phyloP scores from a whole-genome alignment of 2,113 vertebrate species.

The Corythaeola cristata region DNA sequence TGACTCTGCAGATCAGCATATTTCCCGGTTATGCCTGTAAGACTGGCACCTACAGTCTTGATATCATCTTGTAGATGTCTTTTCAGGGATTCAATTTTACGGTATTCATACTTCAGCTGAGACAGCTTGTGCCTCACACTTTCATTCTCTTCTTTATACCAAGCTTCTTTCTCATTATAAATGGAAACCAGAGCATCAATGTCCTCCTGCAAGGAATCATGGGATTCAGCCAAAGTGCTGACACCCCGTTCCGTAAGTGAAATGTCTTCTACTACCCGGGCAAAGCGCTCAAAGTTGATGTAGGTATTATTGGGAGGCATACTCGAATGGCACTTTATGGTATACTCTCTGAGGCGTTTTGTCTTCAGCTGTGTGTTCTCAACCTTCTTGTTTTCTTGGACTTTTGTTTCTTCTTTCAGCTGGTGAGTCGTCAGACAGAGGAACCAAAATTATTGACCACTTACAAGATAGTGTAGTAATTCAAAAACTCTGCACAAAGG shows the following conservation, averaged over 20 bases:
- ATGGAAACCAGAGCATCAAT: conserved; percentile 85
- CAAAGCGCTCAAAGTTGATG: conserved; percentile 86
- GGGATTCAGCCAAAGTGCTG: conserved; percentile 65
- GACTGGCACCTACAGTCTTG: conserved; percentile 53
- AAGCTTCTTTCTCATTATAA: conserved; percentile 86
- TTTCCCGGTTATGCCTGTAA: conserved; percentile 71
- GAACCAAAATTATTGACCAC: conserved; percentile 74
- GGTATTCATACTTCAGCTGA: conserved; percentile 82
- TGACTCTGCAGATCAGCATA: conserved; percentile 77
- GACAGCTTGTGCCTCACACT: conserved; percentile 80
- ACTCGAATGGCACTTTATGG: conserved; percentile 86
- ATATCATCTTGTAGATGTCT: conserved; percentile 82
- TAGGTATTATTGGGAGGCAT: conserved; percentile 89
- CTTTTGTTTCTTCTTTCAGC: conserved; percentile 72
- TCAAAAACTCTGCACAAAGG: neutral
- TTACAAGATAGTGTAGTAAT: conserved; percentile 6
- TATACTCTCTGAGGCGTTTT: conserved; percentile 87
- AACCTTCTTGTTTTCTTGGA: conserved; percentile 65
- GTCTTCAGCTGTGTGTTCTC: conserved; percentile 84
- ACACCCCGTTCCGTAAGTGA: conserved; percentile 68
- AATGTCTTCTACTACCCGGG: conserved; percentile 81
- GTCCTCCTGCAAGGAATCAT: conserved; percentile 80
- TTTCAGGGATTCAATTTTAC: conserved; percentile 80
- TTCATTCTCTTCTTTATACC: conserved; percentile 87
- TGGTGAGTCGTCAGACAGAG: conserved; percentile 81